phyloP scores from a whole-genome alignment of 2,888 invertebrate species.

The Trachelus tabidus region DNA sequence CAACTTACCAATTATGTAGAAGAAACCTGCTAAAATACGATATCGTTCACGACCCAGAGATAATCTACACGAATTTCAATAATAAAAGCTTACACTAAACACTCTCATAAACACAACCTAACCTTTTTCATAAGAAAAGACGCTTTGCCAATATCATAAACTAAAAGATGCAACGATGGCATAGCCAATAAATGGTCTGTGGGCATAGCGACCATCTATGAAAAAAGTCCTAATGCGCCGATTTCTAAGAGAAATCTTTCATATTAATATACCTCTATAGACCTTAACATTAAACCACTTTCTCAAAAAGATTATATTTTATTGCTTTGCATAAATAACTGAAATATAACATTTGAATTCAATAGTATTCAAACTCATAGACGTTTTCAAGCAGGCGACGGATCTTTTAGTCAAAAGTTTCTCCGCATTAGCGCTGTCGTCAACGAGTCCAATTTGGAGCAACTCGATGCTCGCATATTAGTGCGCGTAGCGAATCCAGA shows the following conservation, averaged over 20 bases:
- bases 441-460: neutral
- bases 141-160: neutral
- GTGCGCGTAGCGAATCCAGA: conserved; percentile 39
- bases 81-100: neutral
- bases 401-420: neutral
- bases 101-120: neutral
- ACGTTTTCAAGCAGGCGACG: neutral
- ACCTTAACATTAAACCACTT: too few relatives aligned
- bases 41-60: neutral
- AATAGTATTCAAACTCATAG: too few relatives aligned
- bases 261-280: too few relatives aligned
- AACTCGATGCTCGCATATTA: neutral
- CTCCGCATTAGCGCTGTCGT: neutral
- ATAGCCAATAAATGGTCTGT: too few relatives aligned
- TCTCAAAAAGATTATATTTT: too few relatives aligned
- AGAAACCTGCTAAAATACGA: neutral
- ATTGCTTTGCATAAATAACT: too few relatives aligned
- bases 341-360: too few relatives aligned
- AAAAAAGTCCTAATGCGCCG: neutral
- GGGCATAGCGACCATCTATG: neutral
- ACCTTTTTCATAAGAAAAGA: neutral
- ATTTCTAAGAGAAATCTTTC: too few relatives aligned
- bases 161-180: neutral
- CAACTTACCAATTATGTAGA: neutral
- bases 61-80: neutral